phyloP scores from a whole-genome alignment of 2,797 vertebrate species.

The Adrianichthys oophorus region DNA sequence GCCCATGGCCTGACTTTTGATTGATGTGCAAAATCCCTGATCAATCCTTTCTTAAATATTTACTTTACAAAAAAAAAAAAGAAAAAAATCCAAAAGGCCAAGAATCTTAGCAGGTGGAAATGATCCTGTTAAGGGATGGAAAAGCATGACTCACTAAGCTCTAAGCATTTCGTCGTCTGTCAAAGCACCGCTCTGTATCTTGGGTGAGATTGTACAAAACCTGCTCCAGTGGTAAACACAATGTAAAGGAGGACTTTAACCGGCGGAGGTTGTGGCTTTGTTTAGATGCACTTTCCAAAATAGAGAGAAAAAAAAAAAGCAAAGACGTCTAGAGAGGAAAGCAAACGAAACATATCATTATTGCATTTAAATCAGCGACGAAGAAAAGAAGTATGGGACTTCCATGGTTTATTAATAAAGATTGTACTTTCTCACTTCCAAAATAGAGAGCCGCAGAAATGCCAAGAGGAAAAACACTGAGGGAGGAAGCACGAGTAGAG shows the following conservation, averaged over 20 bases:
- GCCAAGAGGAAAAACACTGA: constrained; percentile 13
- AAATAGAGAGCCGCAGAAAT: constrained; percentile 41
- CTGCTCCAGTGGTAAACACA: constrained; percentile 16
- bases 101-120: constrained; percentile 45
- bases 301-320: constrained; percentile 4
- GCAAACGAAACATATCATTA: constrained; percentile 46
- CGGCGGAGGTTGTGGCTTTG: neutral
- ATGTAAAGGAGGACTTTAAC: constrained; percentile 4
- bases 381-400: constrained; percentile 57
- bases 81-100: constrained; percentile 16
- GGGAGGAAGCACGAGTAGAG: constrained; percentile 14
- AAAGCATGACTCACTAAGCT: constrained; percentile 51
- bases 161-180: constrained; percentile 24
- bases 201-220: constrained; percentile 57
- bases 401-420: constrained; percentile 75
- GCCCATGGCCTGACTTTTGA: neutral
- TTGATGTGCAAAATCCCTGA: neutral
- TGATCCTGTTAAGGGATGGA: constrained; percentile 55
- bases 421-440: constrained; percentile 55
- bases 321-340: constrained; percentile 15
- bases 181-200: constrained; percentile 36
- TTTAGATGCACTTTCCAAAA: constrained; percentile 7
- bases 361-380: constrained; percentile 65
- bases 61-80: constrained; percentile 5
- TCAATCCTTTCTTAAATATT: neutral